Evolutionary conservation across 2,797 vertebrate species (phyloP).

Genomic region (Typhlichthys eigenmanni): DNA sequence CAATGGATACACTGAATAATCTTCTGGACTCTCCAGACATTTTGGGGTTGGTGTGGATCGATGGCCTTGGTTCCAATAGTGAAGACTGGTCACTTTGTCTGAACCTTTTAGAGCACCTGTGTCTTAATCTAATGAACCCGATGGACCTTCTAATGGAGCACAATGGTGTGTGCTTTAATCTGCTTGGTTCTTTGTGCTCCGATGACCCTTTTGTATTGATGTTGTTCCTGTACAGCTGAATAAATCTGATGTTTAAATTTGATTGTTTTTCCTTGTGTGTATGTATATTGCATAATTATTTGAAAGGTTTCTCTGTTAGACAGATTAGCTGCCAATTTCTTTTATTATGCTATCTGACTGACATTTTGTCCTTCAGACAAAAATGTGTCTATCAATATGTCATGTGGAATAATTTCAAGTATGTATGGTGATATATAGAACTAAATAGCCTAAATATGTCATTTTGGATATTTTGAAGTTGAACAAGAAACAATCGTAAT

Average conservation of each 20-base stretch:
- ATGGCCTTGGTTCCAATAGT: slow-evolving; percentile 31
- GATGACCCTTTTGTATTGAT: slow-evolving; percentile 69
- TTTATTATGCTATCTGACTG: too few relatives aligned
- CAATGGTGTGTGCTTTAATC: slow-evolving; percentile 53
- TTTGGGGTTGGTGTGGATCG: slow-evolving; percentile 61
- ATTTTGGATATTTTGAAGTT: too few relatives aligned
- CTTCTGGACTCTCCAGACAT: slow-evolving; percentile 55
- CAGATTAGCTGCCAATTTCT: too few relatives aligned
- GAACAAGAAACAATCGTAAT: too few relatives aligned
- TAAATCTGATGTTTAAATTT: background rate
- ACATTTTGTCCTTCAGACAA: too few relatives aligned
- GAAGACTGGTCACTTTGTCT: slow-evolving; percentile 67
- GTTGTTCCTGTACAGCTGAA: slow-evolving; percentile 55
- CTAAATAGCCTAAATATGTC: too few relatives aligned
- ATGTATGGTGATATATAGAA: too few relatives aligned
- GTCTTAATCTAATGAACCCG: slow-evolving; percentile 62
- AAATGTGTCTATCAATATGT: too few relatives aligned
- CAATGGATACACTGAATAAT: slow-evolving; percentile 48
- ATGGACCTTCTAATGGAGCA: slow-evolving; percentile 70
- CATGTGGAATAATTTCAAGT: too few relatives aligned
- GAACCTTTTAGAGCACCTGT: slow-evolving; percentile 62
- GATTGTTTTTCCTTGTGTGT: background rate
- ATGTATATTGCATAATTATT: background rate
- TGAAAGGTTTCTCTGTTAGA: background rate
- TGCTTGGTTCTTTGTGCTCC: slow-evolving; percentile 62